A percentile compares a stretch with the other conserved stretches of the same genome.
Evolutionary conservation across 2,797 vertebrate genomes (phyloP).

Genomic region (Momotus momota): DNA sequence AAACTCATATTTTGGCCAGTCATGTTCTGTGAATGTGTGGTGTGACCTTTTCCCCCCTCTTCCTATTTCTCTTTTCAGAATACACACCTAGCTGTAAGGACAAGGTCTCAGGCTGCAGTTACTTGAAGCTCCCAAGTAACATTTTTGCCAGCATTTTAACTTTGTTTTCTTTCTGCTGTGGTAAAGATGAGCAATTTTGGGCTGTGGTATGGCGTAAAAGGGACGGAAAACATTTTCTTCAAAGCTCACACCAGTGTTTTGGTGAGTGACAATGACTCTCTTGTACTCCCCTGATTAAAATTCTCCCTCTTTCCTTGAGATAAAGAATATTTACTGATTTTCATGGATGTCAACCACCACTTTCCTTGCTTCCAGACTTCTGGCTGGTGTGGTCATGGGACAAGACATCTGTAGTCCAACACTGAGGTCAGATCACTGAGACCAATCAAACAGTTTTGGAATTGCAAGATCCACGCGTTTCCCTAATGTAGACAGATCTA

Average conservation of each 20-base stretch:
- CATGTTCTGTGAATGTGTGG: not conserved
- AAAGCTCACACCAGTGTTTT: not conserved
- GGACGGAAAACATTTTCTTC: not conserved
- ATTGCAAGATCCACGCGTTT: fast-evolving
- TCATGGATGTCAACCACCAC: not conserved
- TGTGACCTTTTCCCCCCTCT: not conserved
- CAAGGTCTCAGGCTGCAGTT: not conserved
- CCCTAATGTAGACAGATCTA: not conserved
- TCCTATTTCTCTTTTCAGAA: not conserved
- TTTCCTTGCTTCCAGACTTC: not conserved
- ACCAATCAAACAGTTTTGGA: not conserved
- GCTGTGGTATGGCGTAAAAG: not conserved
- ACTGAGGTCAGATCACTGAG: not conserved
- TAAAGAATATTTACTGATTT: not conserved
- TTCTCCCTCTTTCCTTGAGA: not conserved
- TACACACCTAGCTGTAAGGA: not conserved
- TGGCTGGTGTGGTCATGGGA: not conserved
- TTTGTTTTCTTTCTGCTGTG: not conserved
- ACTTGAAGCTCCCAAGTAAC: not conserved
- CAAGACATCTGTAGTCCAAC: not conserved
- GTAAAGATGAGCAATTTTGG: not conserved
- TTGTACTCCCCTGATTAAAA: not conserved
- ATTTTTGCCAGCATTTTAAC: not conserved
- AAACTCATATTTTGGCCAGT: not conserved
- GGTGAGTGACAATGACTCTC: not conserved